Evolutionary conservation across 2,797 vertebrate genomes (phyloP), one percentile per base, ranked within the genome.

Genomic region (Falco columbarius): DNA sequence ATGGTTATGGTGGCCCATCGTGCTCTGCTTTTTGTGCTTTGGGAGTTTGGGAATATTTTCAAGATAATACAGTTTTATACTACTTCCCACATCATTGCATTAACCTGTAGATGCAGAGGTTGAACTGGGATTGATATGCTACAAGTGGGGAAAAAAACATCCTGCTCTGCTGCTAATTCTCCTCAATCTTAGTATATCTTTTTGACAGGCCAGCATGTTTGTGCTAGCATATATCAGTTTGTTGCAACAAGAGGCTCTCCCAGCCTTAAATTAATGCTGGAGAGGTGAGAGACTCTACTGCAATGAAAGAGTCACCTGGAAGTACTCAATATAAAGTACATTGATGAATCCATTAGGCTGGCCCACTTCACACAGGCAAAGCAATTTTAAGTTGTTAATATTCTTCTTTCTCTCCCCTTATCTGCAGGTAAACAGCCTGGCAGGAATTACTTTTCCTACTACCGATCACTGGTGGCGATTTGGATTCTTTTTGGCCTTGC

Each of bases 401-500:
- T 92, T 88, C 46, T 83, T 62, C 85, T 76, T 93, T 95, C 81
- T 61, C 19, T 9, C 26, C 38, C 54, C 56, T 82, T 95, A 38
- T 42, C 42, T 96, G 76, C 90, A 98, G 97, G 95, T 63, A 76
- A 95, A 59, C 91, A 97, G 56, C 61, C 93, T 89, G 81, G 24
- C 67, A 95, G 76, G 59, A 92, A 89, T 24, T 98, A 98, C 62
- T 90, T 92, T 34, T 73, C 66, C 27, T 96, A 94, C 80, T 98
- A 98, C 62, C 59, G 93, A 52, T 32, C 38, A 1, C 47, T 98
- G 8, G 94, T 97, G 70, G 92, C 93, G 13, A 93, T 98, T 89
- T 98, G 98, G 98, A 97, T 97, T 91, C 80, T 97, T 22, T 98
- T 98, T 18, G 97, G 97, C 38, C 97, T 98, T 84, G 95, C 97